Percentiles rank a stretch among this genome's conserved stretches.
Conservation (phyloP, 2,888 invertebrate genomes). For the Carpatolechia fugitivella region DNA sequence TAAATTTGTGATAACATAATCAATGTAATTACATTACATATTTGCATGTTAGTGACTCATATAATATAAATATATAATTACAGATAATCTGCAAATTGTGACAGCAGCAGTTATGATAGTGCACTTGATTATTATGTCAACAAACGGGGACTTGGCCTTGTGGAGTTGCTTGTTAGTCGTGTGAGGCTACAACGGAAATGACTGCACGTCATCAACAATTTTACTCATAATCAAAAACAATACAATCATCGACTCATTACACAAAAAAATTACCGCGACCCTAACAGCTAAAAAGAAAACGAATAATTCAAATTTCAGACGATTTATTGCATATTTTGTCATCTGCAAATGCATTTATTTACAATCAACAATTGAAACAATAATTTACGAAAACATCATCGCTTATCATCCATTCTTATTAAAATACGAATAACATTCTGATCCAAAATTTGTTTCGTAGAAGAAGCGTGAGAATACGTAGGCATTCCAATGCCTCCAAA, state of each 20-base stretch:
- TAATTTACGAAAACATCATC: conserved; percentile 65
- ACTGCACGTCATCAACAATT: conserved; percentile 78
- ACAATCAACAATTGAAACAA: conserved; percentile 75
- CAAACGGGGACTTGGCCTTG: conserved; percentile 79
- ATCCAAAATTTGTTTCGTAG: conserved; percentile 52
- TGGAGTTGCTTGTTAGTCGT: conserved; percentile 78
- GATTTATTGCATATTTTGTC: conserved; percentile 74
- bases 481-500: conserved; percentile 56
- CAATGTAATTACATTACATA: conserved; percentile 66
- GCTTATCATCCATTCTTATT: conserved; percentile 52
- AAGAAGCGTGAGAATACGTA: conserved; percentile 73
- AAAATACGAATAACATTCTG: conserved; percentile 64
- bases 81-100: conserved; percentile 74
- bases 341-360: conserved; percentile 77
- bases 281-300: conserved; percentile 63
- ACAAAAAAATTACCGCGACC: conserved; percentile 43
- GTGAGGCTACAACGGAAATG: conserved; percentile 72
- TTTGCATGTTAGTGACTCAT: conserved; percentile 80
- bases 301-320: conserved; percentile 66
- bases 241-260: conserved; percentile 20
- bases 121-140: conserved; percentile 71
- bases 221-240: conserved; percentile 40
- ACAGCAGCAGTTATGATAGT: conserved; percentile 77
- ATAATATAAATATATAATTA: conserved; percentile 79
- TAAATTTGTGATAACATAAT: conserved; percentile 62